Evolutionary conservation across 2,797 vertebrate genomes (phyloP).

Genomic region (Poecile montanus): DNA sequence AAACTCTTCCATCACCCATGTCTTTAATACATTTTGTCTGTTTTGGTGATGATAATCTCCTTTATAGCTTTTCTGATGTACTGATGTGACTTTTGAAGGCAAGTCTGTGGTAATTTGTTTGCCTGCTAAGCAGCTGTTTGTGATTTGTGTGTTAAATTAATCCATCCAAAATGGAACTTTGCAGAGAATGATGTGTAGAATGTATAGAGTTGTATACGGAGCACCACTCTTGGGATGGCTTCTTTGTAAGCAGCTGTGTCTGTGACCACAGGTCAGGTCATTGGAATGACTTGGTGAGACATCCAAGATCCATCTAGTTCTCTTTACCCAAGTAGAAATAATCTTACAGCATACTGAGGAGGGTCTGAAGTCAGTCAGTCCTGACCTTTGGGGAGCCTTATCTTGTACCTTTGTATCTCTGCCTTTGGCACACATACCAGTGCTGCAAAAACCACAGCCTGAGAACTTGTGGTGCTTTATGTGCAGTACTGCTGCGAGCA

Average conservation of each 20-base stretch:
- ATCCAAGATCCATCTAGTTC: background rate
- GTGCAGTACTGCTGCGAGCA: background rate
- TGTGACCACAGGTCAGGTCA: background rate
- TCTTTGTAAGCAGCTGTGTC: background rate
- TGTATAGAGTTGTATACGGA: background rate
- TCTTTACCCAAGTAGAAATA: background rate
- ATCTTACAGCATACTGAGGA: background rate
- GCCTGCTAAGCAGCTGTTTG: background rate
- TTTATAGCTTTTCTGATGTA: background rate
- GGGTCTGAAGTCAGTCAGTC: background rate
- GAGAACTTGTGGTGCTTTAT: background rate
- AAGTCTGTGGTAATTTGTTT: background rate
- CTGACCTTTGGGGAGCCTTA: background rate
- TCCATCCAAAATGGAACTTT: background rate
- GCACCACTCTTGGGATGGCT: background rate
- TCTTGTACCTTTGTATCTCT: background rate
- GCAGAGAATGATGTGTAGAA: background rate
- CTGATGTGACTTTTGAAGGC: background rate
- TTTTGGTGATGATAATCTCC: background rate
- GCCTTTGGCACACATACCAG: fast-evolving
- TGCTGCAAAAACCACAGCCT: background rate
- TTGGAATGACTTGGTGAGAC: background rate
- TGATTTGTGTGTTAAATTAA: background rate
- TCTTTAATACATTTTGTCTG: background rate
- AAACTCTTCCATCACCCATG: background rate